Base-by-base conservation (phyloP, 2,888 invertebrate species). In the Torymus aiolomorphi region DNA sequence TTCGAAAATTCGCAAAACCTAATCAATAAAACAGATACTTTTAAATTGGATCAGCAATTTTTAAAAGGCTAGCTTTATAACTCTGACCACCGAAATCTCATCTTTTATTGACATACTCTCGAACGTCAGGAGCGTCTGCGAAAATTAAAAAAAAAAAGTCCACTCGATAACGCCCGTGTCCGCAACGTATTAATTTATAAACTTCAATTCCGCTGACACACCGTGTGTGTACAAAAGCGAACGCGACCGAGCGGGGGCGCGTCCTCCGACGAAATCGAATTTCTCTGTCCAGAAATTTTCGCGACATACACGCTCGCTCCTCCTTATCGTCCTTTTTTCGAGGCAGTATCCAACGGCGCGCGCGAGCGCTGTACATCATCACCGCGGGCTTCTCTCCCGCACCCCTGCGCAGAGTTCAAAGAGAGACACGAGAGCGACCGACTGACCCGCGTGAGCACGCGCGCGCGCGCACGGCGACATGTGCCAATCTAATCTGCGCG, bases 401-500 rank as follows among this genome's bases (percentile, higher is more conserved):
- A 31, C 14, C 20, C 51, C 61, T 20, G 62, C 11, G n/a, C 12
- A 65, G 14, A 72, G 72, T 63, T 72, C 71, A 65, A 57, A 65
- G 70, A 16, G 59, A 56, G 24, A 13, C 42, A 70, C 52, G 65
- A 24, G 52, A 56, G 31, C 24, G 57, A 49, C 13, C 24, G 62
- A 63, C n/a, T 62, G 74, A 57, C 63, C 66, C 13, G 16, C 16
- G 61, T 14, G n/a, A 2, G 14, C 72, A 18, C n/a, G n/a, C n/a
- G n/a, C 59, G 24, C 59, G 67, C 52, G 31, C 49, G 20, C 71
- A 59, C 69, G 72, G 63, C 75, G 81, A 78, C 81, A 74, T 76
- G 80, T 82, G 82, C 80, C 82, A 82, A 82, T 82, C 82, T 82
- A 82, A 82, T 82, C 80, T 82, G 75, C 66, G 76, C 73, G 71